Evolutionary conservation across 2,113 vertebrate genomes (phyloP), one percentile per base, ranked within the genome.

Genomic region (Propithecus coquereli): DNA sequence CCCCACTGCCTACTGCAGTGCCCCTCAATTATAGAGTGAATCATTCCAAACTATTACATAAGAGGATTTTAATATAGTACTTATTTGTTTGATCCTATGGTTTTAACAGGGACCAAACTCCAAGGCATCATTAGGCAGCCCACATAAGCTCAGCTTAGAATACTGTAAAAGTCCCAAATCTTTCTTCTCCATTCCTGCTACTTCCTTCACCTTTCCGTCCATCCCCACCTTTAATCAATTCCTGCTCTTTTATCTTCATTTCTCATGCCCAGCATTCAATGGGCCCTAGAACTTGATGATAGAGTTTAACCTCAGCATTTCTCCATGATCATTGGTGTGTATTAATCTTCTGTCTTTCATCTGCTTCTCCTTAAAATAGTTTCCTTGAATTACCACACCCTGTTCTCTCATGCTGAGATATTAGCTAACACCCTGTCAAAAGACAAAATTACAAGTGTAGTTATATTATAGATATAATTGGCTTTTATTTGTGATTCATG

Each of bases 21-120:
- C 81, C 86, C 80, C 87, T 93, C 71, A 90, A 90, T 94, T 97
- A 93, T 47, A 93, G 27, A 76, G 22, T 89, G 87, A 97, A 57
- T 96, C 94, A 96, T 30, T 96, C 81, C 84, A 90, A 76, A 92
- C 85, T 73, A 76, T 86, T 96, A 71, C 32, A 59, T 88, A 91
- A 94, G 57, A 93, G 50, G n/a, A 85, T 54, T 95, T 94, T 96
- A 96, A 90, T 90, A 90, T 16, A 84, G 80, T 37, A 71, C 22
- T 95, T 85, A 32, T 90, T 90, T 66, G 5, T 34, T 65, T 68
- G 10, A 73, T 74, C 30, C 85, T 43, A 8, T 1, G 34, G 74
- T 85, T 80, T 88, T 66, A 77, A 81, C 16, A 92, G 37, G 40
- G 92, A 82, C 66, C 45, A 73, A 92, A 87, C 7, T 5, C 8